These are phyloP conservation scores for Poecilobothrus nobilitatus DNA, from an alignment of 2,888 invertebrate genomes.

Conservation along the genomic window DNA sequence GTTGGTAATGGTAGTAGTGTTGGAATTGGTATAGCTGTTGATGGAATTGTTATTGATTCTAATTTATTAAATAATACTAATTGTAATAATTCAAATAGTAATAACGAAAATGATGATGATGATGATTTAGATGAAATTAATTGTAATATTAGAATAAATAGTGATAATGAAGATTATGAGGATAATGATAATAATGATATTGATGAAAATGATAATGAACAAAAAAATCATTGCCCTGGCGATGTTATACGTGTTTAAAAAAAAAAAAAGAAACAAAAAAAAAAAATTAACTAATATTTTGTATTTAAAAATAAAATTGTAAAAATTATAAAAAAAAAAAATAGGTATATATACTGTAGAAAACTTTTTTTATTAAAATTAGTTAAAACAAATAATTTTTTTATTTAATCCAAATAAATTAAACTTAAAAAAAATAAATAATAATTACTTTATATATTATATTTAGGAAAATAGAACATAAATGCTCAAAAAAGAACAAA, in stretches of 20 bases:
- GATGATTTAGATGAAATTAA: conserved; percentile 27
- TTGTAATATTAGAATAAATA: conserved; percentile 18
- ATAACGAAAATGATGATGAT: conserved; percentile 23
- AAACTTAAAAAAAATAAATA: too few species aligned
- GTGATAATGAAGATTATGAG: conserved; percentile 20
- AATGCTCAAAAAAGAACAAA: too few species aligned
- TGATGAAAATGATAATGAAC: conserved; percentile 15
- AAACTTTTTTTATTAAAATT: too few species aligned
- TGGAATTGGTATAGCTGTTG: conserved; percentile 26
- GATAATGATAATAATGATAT: conserved; percentile 11
- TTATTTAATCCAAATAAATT: too few species aligned
- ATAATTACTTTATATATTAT: too few species aligned
- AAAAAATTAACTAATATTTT: too few species aligned
- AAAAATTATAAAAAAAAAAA: too few species aligned
- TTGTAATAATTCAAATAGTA: conserved; percentile 13
- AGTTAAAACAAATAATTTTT: too few species aligned
- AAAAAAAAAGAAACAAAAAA: not conserved
- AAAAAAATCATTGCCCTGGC: conserved; percentile 33
- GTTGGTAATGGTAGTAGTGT: conserved; percentile 8
- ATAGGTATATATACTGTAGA: too few species aligned
- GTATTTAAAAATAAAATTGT: too few species aligned
- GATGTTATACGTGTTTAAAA: conserved; percentile 42
- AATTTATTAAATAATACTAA: conserved; percentile 13
- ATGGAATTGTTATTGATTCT: conserved; percentile 11
- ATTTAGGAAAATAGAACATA: too few species aligned